phyloP scores from a whole-genome alignment of 2,113 vertebrate genomes.

The Macquaria ambigua region DNA sequence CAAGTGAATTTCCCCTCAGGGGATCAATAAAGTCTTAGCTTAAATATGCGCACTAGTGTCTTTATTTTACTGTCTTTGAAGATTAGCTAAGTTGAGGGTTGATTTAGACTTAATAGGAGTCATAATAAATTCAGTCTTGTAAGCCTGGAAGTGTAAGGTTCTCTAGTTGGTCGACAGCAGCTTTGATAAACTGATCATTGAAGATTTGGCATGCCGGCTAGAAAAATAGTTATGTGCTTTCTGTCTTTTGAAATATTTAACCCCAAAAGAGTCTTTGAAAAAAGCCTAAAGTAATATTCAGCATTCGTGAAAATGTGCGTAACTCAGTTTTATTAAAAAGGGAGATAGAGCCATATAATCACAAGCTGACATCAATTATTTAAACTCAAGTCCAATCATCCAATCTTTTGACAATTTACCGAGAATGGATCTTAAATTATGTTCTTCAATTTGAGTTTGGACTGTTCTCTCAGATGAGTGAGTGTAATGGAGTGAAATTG shows the following conservation, averaged over 20 bases:
- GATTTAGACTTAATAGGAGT: conserved; percentile 51
- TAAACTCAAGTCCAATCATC: conserved; percentile 58
- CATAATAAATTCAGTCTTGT: conserved; percentile 41
- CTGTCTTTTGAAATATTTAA: conserved; percentile 60
- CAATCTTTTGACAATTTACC: conserved; percentile 59
- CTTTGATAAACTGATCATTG: conserved; percentile 43
- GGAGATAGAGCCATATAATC: conserved; percentile 54
- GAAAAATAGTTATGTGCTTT: conserved; percentile 35
- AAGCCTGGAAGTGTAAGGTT: conserved; percentile 32
- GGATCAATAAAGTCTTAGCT: background rate
- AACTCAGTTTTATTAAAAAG: conserved; percentile 67
- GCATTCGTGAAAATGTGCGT: conserved; percentile 50
- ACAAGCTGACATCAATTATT: conserved; percentile 64
- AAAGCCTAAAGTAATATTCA: conserved; percentile 47
- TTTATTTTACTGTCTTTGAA: conserved; percentile 18
- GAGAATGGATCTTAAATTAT: conserved; percentile 32
- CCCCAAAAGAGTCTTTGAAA: conserved; percentile 44
- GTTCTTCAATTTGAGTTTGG: conserved; percentile 36
- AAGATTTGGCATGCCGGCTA: conserved; percentile 26
- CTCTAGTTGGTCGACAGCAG: background rate
- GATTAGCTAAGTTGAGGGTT: conserved; percentile 20
- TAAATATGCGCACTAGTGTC: background rate
- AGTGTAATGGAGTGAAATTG: conserved; percentile 30
- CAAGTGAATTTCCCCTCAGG: no score
- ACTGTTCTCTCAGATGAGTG: conserved; percentile 23